Conservation (phyloP, 2,113 vertebrate species). For the Emydura subglobosa region DNA sequence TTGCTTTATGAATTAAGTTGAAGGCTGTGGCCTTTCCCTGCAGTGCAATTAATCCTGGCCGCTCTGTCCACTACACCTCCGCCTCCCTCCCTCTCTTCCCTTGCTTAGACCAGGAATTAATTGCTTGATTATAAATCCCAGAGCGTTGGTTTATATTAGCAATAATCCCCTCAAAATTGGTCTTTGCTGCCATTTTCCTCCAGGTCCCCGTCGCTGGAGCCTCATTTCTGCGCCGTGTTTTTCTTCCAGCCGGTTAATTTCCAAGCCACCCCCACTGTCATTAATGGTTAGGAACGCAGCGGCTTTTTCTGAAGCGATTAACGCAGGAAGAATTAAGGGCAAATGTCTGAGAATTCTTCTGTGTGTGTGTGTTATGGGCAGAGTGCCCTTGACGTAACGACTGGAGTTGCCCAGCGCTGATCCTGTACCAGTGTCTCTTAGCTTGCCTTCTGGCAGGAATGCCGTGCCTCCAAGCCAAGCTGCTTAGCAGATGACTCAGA, state of each 20-base stretch:
- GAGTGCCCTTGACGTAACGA: background rate
- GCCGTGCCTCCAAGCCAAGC: background rate
- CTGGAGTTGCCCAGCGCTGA: background rate
- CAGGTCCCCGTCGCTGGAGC: rapidly evolving
- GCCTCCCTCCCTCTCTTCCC: conserved; percentile 52
- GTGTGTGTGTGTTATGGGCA: background rate
- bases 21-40: conserved; percentile 67
- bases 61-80: background rate
- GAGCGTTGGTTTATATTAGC: conserved; percentile 58
- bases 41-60: conserved; percentile 64
- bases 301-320: background rate
- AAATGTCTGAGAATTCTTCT: background rate
- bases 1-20: conserved; percentile 40
- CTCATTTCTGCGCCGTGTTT: rapidly evolving
- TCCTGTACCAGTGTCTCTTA: background rate
- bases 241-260: rapidly evolving
- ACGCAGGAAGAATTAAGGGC: background rate
- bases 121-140: conserved; percentile 76
- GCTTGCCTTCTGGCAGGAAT: background rate
- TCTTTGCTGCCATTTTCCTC: conserved; percentile 30
- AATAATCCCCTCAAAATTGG: conserved; percentile 71
- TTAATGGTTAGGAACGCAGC: background rate
- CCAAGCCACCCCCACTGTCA: background rate
- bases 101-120: conserved; percentile 72
- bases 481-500: background rate